Conservation (phyloP, 1,140 invertebrate species). For the Bombus waltoni region DNA sequence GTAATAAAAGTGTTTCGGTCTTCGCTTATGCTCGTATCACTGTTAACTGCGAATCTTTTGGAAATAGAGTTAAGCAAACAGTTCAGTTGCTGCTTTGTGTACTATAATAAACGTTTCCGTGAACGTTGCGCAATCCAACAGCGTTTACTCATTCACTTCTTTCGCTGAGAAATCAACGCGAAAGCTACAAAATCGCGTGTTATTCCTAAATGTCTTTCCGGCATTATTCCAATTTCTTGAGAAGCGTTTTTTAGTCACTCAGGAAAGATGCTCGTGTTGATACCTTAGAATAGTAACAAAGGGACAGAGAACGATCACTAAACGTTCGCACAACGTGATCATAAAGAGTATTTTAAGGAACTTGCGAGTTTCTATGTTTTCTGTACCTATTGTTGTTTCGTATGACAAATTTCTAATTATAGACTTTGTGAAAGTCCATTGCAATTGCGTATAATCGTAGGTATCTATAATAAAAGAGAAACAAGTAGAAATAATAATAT, state of each 20-base stretch:
- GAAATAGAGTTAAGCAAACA: constrained; percentile 22
- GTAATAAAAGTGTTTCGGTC: background rate
- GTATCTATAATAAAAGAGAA: background rate
- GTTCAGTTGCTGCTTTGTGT: background rate
- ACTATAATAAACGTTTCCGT: constrained; percentile 44
- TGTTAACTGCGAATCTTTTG: constrained; percentile 14
- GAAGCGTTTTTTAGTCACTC: background rate
- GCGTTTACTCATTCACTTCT: constrained; percentile 15
- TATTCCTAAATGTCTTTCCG: background rate
- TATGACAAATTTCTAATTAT: constrained; percentile 7
- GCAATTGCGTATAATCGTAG: background rate
- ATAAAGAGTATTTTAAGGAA: background rate
- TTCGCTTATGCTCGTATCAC: background rate
- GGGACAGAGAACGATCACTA: background rate
- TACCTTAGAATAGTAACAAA: constrained; percentile 9
- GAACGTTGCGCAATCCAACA: constrained; percentile 26
- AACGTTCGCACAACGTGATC: background rate
- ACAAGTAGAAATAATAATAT: background rate
- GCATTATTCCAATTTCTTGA: background rate
- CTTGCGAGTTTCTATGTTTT: background rate
- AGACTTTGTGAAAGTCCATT: background rate
- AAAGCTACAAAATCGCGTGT: background rate
- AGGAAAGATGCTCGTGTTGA: background rate
- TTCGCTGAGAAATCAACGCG: background rate
- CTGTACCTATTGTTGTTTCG: background rate